Base-by-base conservation (phyloP, 2,888 invertebrate species). In the Onchidella celtica region DNA sequence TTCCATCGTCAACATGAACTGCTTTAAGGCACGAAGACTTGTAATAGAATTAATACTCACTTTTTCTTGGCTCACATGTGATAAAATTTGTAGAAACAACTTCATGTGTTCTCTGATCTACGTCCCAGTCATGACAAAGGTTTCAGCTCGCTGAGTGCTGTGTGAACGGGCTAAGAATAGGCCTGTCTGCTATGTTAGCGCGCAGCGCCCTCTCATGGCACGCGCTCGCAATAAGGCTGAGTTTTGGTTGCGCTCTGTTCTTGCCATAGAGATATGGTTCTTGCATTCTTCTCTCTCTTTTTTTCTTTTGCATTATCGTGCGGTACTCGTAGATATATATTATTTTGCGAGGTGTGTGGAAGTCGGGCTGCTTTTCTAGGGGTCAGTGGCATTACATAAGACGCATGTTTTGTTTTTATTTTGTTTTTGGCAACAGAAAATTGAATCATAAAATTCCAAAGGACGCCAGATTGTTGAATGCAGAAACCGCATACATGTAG, bases 51-150 rank as follows among this genome's bases (percentile, higher is more conserved):
- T 27, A 6, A 3, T 29, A 72, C 72, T 72, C 36, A 72, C 72
- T 57, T 72, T 47, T 11, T 27, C 11, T 55, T 11, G 34, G 17
- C 27, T 55, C 72, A 36, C 4, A 27, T 6, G 2, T 11, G 36
- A 11, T 14, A n/a, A 59, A 74, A 36, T 61, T 24, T 36, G 32
- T 24, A 24, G 2, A 36, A 0, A 74, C 61, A 76, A 76, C 24
- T 40, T n/a, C 47, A 29, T 76, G 76, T 47, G 76, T 66, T 47
- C 40, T 3, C 47, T 40, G 66, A 66, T 66, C 76, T 65, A 75
- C 55, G 65, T 66, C 76, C 65, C 76, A 66, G 76, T 66, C 76
- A 76, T 76, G 76, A 76, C 76, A 76, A 76, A 76, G 76, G 66
- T 76, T 76, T 76, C 66, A 61, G 76, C 76, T 76, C 76, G 76